Percentiles rank a stretch among this genome's conserved stretches.
phyloP scores from a whole-genome alignment of 1,140 invertebrate genomes.

The Pogonognathellus flavescens region DNA sequence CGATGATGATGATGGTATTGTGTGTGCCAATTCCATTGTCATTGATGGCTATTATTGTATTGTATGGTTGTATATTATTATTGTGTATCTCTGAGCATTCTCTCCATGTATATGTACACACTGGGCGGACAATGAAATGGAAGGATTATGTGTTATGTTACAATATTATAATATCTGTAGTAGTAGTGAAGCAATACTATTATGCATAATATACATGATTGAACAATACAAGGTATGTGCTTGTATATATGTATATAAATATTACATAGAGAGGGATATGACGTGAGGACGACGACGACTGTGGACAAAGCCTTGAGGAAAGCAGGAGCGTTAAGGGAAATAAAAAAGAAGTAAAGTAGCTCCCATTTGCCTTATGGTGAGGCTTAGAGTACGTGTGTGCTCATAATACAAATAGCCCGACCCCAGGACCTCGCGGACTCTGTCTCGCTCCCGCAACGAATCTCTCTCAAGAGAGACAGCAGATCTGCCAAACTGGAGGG shows the following conservation, averaged over 20 bases:
- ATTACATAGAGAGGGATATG: not conserved
- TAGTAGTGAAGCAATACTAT: not conserved
- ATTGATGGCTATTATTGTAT: slow-evolving; percentile 12
- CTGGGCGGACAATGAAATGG: not conserved
- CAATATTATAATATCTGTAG: not conserved
- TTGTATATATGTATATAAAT: too few species aligned
- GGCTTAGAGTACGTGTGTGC: slow-evolving; percentile 53
- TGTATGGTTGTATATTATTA: not conserved
- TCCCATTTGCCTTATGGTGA: slow-evolving; percentile 59
- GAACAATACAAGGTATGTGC: too few species aligned
- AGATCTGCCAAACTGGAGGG: slow-evolving; percentile 38
- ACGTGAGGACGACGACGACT: not conserved
- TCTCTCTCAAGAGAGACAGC: slow-evolving; percentile 12
- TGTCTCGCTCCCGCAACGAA: slow-evolving; percentile 36
- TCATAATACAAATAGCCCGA: slow-evolving; percentile 61
- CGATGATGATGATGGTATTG: slow-evolving; percentile 17
- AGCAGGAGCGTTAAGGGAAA: slow-evolving; percentile 24
- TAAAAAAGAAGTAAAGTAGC: slow-evolving; percentile 56
- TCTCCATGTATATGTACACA: too few species aligned
- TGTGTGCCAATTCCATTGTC: not conserved
- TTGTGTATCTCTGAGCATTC: too few species aligned
- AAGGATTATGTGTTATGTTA: not conserved
- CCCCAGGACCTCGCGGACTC: slow-evolving; percentile 51
- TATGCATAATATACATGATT: too few species aligned
- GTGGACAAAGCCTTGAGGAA: not conserved